Conservation (phyloP, 2,797 vertebrate species). For the Amblyopsis hoosieri region DNA sequence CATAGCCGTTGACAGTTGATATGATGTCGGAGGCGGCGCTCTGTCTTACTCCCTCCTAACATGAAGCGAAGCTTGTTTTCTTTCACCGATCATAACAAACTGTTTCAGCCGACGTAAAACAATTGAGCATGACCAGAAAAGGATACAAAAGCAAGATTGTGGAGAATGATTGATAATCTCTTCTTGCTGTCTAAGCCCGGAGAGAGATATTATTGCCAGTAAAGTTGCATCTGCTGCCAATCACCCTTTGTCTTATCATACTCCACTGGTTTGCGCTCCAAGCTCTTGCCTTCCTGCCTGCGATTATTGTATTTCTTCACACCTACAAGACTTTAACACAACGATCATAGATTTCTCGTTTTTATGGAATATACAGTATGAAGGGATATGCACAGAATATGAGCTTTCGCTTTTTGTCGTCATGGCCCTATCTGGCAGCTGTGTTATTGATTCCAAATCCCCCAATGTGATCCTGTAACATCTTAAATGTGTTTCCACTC, state of each 20-base stretch:
- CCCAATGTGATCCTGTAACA: constrained; percentile 52
- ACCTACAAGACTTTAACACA: constrained; percentile 12
- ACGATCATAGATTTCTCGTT: constrained; percentile 23
- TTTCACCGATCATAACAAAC: constrained; percentile 62
- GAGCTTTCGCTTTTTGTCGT: constrained; percentile 62
- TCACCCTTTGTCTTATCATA: constrained; percentile 54
- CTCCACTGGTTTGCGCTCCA: constrained; percentile 27
- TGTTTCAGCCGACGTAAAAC: constrained; percentile 41
- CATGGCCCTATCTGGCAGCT: constrained; percentile 48
- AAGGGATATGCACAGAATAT: constrained; percentile 51
- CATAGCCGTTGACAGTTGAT: constrained; percentile 37
- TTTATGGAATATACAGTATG: constrained; percentile 16
- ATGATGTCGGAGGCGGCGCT: constrained; percentile 40
- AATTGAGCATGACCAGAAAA: constrained; percentile 33
- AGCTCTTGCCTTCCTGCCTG: constrained; percentile 17
- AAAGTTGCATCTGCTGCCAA: constrained; percentile 50
- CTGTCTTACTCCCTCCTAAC: constrained; percentile 12
- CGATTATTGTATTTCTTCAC: constrained; percentile 34
- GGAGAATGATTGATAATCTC: constrained; percentile 59
- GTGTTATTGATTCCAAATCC: constrained; percentile 71
- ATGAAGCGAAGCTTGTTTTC: constrained; percentile 18
- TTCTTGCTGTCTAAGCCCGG: constrained; percentile 41
- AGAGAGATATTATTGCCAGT: constrained; percentile 53
- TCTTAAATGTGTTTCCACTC: constrained; percentile 65
- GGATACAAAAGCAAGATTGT: constrained; percentile 49